Evolutionary conservation across 2,888 invertebrate species (phyloP), one percentile per base, ranked within the genome.

Genomic region (Axea sp.): DNA sequence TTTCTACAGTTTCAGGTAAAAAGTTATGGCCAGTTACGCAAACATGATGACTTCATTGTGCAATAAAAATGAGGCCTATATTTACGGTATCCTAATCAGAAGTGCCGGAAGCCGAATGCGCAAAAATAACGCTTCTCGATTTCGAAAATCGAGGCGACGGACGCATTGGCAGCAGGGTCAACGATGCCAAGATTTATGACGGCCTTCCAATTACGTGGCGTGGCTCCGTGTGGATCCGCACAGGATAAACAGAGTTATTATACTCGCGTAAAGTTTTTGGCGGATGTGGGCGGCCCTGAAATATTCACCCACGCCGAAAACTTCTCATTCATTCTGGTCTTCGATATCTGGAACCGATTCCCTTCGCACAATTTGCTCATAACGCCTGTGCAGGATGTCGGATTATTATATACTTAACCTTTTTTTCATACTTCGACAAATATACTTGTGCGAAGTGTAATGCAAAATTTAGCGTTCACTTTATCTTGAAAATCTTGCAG

Each of bases 261-360:
- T 67, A 67, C 55, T 55, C 60, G 65, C 60, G 60, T 47, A 67
- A 67, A 60, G 8, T 60, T 73, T 67, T 73, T 55, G 60, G 75
- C 75, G 75, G 75, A 75, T 69, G 75, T 68, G 75, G 75, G 75
- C 75, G 75, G 75, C 75, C 33, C 75, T 55, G 57, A 33, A 67
- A 72, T 68, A 64, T 67, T 73, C 73, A 67, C 67, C 73, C 73
- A 62, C 73, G 60, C 73, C 62, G 53, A 67, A 65, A 72, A 64
- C 64, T 51, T 57, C 62, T 57, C 64, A 57, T 64, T 72, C 71
- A 37, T 64, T 37, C 11, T 31, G 57, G 41, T 45, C 64, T 37
- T 51, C 64, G 64, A 64, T 72, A 72, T 64, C 64, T 69, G 39
- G 51, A 35, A 47, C 64, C 57, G 28, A 49, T 55, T 71, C 17